Evolutionary conservation across 2,113 vertebrate species (phyloP), one percentile per base, ranked within the genome.

Genomic region (Hucho hucho): DNA sequence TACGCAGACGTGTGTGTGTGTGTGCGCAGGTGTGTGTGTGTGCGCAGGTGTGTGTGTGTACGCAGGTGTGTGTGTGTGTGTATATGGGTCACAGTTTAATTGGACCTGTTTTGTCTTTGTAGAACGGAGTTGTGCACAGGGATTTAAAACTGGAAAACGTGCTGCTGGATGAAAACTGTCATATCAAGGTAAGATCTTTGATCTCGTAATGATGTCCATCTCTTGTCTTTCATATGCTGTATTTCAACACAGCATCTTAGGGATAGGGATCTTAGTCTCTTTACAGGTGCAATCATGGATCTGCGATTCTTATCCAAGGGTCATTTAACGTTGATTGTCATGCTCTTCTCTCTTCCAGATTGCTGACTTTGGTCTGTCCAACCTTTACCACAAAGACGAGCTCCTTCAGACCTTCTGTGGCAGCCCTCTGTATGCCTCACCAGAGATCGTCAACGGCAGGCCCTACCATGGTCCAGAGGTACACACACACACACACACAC

Each of bases 111-210:
- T 43, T 76, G 29, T 87, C 13, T 1, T 94, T 94, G 81, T 93
- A 99, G 96, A 99, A 96, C 0, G 95, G 97, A 64, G 97, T 99
- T 83, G 97, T 99, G 84, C 98, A 99, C 92, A 93, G 98, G 88
- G 98, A 99, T 90, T 88, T 99, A 87, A 99, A 99, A 94, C 92
- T 99, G 93, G 98, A 99, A 94, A 99, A 99, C 75, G 97, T 99
- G 87, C 94, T 99, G 90, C 96, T 99, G 70, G 98, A 99, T 89
- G 98, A 98, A 92, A 98, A 94, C 93, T 95, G 96, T 89, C 98
- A 99, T 90, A 99, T 99, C 86, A 99, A 99, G 96, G 98, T 99
- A 94, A 65, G 22, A 66, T 43, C 22, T 26, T 37, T 25, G 3
- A 29, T 6, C 7, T 13, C 2, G 25, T 4, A 28, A 26, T 20